phyloP scores from a whole-genome alignment of 1,140 invertebrate species.

The Drosophila navojoa region DNA sequence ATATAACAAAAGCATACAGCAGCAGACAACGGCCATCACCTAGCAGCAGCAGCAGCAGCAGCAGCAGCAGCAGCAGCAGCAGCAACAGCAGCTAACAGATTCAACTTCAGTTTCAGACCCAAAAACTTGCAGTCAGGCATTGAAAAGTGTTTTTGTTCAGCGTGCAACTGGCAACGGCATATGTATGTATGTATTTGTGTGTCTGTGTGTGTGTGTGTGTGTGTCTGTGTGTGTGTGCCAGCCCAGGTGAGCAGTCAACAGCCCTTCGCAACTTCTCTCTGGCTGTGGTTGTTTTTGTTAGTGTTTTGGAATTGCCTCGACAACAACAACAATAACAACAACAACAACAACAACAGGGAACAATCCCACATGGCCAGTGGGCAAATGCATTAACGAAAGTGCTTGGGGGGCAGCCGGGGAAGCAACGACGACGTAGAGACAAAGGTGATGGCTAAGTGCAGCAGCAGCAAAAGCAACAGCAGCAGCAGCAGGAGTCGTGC shows the following conservation, averaged over 20 bases:
- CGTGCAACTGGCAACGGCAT: slow-evolving; percentile 19
- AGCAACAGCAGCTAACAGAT: not conserved
- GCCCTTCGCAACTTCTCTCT: slow-evolving; percentile 21
- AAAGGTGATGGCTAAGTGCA: too few species aligned
- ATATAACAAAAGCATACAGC: slow-evolving; percentile 55
- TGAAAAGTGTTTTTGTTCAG: slow-evolving; percentile 50
- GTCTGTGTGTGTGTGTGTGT: slow-evolving; percentile 9
- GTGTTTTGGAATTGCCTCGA: slow-evolving; percentile 69
- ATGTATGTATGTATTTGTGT: slow-evolving; percentile 8
- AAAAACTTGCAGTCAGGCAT: slow-evolving; percentile 21
- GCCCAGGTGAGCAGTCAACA: slow-evolving; percentile 61
- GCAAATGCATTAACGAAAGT: slow-evolving; percentile 82
- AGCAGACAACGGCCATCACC: not conserved
- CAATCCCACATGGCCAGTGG: slow-evolving; percentile 80
- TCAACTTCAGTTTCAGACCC: slow-evolving; percentile 5
- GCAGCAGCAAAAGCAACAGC: too few species aligned
- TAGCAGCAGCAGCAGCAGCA: not conserved
- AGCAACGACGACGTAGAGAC: not conserved
- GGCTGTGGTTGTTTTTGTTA: slow-evolving; percentile 50
- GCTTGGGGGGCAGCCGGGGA: slow-evolving; percentile 28
- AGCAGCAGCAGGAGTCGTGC: slow-evolving; percentile 6
- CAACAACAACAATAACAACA: slow-evolving; percentile 29
- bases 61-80: too few species aligned
- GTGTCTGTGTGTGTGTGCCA: slow-evolving; percentile 12
- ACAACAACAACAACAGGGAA: slow-evolving; percentile 24